Evolutionary conservation across 2,113 vertebrate genomes (phyloP).

Genomic region (Cheirogaleus medius): DNA sequence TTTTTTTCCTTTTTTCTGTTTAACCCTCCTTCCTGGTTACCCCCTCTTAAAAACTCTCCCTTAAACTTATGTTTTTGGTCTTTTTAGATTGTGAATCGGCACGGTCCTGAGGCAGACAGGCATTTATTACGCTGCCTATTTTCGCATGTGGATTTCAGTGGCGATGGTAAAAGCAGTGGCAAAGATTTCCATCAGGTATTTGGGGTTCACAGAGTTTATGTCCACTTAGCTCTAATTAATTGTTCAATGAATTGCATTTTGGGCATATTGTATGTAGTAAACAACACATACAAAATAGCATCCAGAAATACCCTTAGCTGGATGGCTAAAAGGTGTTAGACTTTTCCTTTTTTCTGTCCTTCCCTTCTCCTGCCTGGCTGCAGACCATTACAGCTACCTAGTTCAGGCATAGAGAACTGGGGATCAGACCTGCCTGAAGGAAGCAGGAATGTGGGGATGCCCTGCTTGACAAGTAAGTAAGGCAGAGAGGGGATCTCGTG

Average conservation of each 20-base stretch:
- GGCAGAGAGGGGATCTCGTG: not conserved
- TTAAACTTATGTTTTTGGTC: conserved; percentile 30
- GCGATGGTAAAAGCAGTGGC: conserved; percentile 99
- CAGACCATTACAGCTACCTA: not conserved
- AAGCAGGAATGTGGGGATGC: not conserved
- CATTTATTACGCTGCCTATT: conserved; percentile 99
- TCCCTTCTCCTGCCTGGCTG: not conserved
- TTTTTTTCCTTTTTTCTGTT: not conserved
- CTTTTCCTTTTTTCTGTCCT: not conserved
- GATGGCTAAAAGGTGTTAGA: not conserved
- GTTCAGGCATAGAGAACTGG: not conserved
- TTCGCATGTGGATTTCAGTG: conserved; percentile 99
- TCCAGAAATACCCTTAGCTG: conserved; percentile 23
- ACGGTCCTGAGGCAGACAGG: conserved; percentile 99
- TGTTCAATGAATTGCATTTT: conserved; percentile 10
- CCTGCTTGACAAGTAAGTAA: not conserved
- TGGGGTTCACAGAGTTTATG: not conserved
- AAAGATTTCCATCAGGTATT: conserved; percentile 99
- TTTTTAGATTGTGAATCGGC: conserved; percentile 97
- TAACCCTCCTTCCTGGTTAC: not conserved
- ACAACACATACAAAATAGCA: not conserved
- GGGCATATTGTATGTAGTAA: not conserved
- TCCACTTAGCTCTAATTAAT: not conserved
- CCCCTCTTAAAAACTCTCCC: not conserved
- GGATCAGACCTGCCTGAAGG: not conserved